Base-by-base conservation (phyloP, 2,797 vertebrate genomes). In the Siniperca scherzeri region DNA sequence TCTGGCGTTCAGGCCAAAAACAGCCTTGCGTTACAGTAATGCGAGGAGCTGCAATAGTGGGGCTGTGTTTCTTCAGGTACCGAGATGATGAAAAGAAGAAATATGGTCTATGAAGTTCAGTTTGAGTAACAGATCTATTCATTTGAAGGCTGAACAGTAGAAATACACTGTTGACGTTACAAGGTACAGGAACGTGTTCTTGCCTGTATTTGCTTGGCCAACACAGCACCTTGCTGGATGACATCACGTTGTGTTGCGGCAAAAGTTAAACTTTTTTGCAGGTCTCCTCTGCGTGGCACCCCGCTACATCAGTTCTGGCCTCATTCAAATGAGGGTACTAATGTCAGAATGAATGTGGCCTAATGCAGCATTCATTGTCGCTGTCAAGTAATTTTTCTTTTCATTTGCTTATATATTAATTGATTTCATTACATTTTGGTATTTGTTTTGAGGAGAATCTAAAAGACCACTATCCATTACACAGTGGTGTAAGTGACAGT, bases 361-460 rank as follows among this genome's bases (percentile, higher is more conserved):
- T 42, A 27, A 70, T 67, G 27, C 8, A 11, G 70, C 33, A 50
- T 52, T 1, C 44, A 55, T 9, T 52, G 55, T 56, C 33, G 16
- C 27, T 76, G 30, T 55, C 9, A 25, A 50, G n/a, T 65, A 0
- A 9, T 50, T 60, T 22, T 55, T 25, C 12, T 46, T 75, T 61
- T 36, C 4, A 40, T 65, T 60, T 76, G 36, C 46, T 77, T 33
- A 44, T 70, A 53, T 7, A 1, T 50, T n/a, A 38, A 33, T 25
- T 59, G 7, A 69, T 62, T 79, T 78, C 12, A 75, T 53, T 71
- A 60, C 14, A 33, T 80, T 22, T 25, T 40, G 22, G 12, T 66
- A 36, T 52, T 76, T 30, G 7, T 65, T 74, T 72, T 46, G 30
- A 53, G 40, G 10, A 72, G 33, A 73, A 48, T 70, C 42, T 60